These are phyloP conservation scores for Conops quadrifasciatus DNA, from an alignment of 2,888 invertebrate species.

Conservation along the genomic window DNA sequence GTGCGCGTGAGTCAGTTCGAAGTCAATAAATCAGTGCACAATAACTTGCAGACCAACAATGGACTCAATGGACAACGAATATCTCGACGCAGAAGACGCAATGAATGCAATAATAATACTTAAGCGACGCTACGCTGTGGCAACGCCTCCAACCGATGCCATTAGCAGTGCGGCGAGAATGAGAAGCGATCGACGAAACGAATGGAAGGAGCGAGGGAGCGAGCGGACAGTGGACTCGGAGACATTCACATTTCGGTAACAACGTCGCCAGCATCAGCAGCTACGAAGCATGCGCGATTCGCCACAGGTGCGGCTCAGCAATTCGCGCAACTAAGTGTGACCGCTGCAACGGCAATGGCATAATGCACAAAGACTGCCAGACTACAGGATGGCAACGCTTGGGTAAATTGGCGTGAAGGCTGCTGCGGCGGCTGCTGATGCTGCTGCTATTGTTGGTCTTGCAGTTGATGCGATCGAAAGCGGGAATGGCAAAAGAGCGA, in stretches of 20 bases:
- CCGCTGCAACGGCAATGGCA: constrained; percentile 10
- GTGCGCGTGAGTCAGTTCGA: background rate
- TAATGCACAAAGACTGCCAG: too few relatives aligned
- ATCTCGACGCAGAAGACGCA: background rate
- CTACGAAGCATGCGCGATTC: background rate
- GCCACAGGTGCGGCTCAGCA: constrained; percentile 27
- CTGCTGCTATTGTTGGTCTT: constrained; percentile 3
- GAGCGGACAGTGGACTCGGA: background rate
- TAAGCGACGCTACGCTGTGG: background rate
- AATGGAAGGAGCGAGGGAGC: background rate
- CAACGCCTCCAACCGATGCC: constrained; percentile 23
- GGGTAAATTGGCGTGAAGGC: background rate
- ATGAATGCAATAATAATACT: background rate
- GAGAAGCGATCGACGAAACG: background rate
- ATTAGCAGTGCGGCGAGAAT: constrained; percentile 5
- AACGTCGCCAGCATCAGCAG: background rate
- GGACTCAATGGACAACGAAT: background rate
- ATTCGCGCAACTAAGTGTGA: constrained; percentile 26
- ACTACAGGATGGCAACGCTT: too few relatives aligned
- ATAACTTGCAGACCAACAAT: constrained; percentile 26
- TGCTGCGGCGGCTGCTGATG: background rate
- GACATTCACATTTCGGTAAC: background rate
- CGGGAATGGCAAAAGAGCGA: too few relatives aligned
- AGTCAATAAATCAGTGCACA: constrained; percentile 30
- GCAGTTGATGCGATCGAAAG: background rate